Base-by-base conservation (phyloP, 2,797 vertebrate species). In the Halcyon smyrnensis region DNA sequence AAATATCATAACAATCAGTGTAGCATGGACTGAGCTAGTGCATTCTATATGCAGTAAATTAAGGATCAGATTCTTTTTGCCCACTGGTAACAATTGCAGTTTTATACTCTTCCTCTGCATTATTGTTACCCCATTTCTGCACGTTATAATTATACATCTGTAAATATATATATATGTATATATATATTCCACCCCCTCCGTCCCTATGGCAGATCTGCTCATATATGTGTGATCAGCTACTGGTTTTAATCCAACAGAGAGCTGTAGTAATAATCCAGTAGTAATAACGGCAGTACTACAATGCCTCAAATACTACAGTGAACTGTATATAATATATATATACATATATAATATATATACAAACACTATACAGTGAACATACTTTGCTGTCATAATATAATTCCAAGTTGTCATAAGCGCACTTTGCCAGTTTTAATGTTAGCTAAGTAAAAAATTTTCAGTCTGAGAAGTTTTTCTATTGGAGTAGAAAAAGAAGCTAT, bases 381-480 rank as follows among this genome's bases (percentile, higher is more conserved):
- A 11, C 13, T 54, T 74, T 60, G 28, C 39, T 46, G n/a, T 43
- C 21, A 11, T 37, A 63, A 43, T n/a, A 16, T 41, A 73, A 73
- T 64, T 45, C 20, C 45, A 63, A 69, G 27, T 65, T 74, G n/a
- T 45, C 51, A 73, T 82, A 91, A 67, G 56, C 54, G 76, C 63
- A 75, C 20, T 87, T 92, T 70, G 77, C 68, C 65, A 48, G 46
- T 59, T 73, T 79, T 89, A 57, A 53, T 45, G 30, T 63, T 20
- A 75, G 65, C 62, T 19, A 70, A 48, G 48, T 37, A 9, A 87
- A 37, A 9, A 87, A 37, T 85, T 81, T 93, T 93, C 90, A 85
- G 74, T 80, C 57, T 69, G 60, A 84, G 62, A 87, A 76, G 27
- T 13, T 91, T 78, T 95, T 88, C 50, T 73, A 34, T 96, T 89